These are phyloP conservation scores for Drosophila longiperda DNA, from an alignment of 2,888 invertebrate genomes.

Conservation along the genomic window DNA sequence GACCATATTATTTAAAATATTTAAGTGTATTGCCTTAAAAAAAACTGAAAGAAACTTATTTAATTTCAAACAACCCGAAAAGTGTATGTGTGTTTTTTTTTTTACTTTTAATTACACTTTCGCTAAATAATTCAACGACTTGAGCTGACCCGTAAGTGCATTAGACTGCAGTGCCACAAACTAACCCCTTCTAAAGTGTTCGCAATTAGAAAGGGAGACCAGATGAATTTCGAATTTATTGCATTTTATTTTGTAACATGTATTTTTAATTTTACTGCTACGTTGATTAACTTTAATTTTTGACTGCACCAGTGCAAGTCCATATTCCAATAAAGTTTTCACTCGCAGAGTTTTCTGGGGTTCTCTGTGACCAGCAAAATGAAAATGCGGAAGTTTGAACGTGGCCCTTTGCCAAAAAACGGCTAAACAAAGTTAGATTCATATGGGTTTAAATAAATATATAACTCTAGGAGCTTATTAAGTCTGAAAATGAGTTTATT, in stretches of 20 bases:
- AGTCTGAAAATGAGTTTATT: constrained; percentile 51
- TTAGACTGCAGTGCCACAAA: constrained; percentile 22
- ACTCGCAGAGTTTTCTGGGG: constrained; percentile 17
- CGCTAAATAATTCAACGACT: constrained; percentile 50
- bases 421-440: constrained; percentile 22
- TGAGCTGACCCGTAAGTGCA: constrained; percentile 46
- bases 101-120: constrained; percentile 56
- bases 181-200: constrained; percentile 30
- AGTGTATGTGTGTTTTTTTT: constrained; percentile 27
- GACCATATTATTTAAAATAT: not conserved
- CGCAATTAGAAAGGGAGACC: constrained; percentile 41
- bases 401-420: constrained; percentile 20
- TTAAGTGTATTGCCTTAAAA: not conserved
- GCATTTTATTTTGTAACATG: constrained; percentile 62
- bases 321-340: constrained; percentile 42
- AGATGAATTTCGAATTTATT: constrained; percentile 56
- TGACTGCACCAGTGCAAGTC: constrained; percentile 43
- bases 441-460: constrained; percentile 15
- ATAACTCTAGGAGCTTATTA: constrained; percentile 24
- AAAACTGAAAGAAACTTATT: constrained; percentile 41
- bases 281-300: constrained; percentile 64
- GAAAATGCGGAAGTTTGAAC: constrained; percentile 19
- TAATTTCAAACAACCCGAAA: constrained; percentile 40
- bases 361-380: constrained; percentile 26
- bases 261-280: constrained; percentile 64